Base-by-base conservation (phyloP, 2,888 invertebrate genomes). In the Trachelus tabidus region DNA sequence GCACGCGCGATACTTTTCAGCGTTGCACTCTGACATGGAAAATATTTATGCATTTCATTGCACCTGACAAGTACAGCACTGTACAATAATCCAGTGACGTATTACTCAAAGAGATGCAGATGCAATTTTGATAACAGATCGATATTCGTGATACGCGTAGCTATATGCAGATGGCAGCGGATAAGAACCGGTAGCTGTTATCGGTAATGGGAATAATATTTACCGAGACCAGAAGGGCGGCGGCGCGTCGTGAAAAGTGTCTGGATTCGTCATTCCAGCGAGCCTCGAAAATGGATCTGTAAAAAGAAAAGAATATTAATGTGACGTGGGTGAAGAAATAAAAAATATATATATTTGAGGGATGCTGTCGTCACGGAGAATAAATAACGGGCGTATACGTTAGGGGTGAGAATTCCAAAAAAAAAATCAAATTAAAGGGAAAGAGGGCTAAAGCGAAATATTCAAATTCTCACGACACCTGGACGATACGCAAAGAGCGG, bases 251-350 rank as follows among this genome's bases (percentile, higher is more conserved):
- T 77, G 94, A 93, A 80, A 95, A 93, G 85, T 94, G 92, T 87
- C 92, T 93, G 87, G 92, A 93, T 88, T 94, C 94, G 90, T 93
- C 93, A 87, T 94, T 94, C 94, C 94, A 94, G 86, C 92, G 92
- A 76, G 93, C 92, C 84, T 94, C 94, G 77, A 92, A 88, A 79
- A 94, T 91, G 79, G 93, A 93, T 87, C 94, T 94, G 90, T 12
- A 92, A 92, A 80, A 84, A 81, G 86, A 81, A 81, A 56, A 23
- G 9, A 23, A 56, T 56, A 56, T 56, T 56, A 56, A 77, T 77
- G 76, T 56, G 56, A 56, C 23, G 56, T 56, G 56, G 23, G 2
- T 56, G 15, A 40, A 69, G n/a, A n/a, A 37, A 30, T 35, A 34
- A 34, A 35, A 3, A 37, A 37, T 30, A 40, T 69, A 69, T 23